Evolutionary conservation across 2,888 invertebrate genomes (phyloP).

Genomic region (Drosophila pseudotakahashii): DNA sequence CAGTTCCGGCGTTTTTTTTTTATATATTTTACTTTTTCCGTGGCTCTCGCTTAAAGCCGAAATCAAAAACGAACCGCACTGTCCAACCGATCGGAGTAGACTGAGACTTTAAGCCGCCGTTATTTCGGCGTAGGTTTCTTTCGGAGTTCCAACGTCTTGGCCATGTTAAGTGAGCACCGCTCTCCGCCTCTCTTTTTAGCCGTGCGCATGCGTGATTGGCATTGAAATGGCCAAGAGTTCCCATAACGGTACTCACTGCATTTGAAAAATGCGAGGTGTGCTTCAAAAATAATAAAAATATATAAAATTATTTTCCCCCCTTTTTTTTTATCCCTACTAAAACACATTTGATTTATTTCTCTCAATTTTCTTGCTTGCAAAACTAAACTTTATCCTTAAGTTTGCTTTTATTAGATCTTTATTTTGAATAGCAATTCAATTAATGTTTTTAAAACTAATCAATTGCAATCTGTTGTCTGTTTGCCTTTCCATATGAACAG

Average conservation of each 20-base stretch:
- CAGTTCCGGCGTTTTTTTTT: slow-evolving; percentile 49
- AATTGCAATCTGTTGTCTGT: slow-evolving; percentile 59
- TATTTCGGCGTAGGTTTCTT: slow-evolving; percentile 25
- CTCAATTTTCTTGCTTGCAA: slow-evolving; percentile 70
- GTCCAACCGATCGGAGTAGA: slow-evolving; percentile 50
- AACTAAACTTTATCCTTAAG: slow-evolving; percentile 67
- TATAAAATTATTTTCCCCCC: not conserved
- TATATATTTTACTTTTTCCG: slow-evolving; percentile 15
- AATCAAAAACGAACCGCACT: slow-evolving; percentile 40
- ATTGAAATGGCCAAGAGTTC: slow-evolving; percentile 40
- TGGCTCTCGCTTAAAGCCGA: slow-evolving; percentile 6
- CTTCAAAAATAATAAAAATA: not conserved
- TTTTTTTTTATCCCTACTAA: slow-evolving; percentile 35
- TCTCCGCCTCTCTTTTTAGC: slow-evolving; percentile 25
- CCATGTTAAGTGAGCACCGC: slow-evolving; percentile 12
- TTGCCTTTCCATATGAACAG: slow-evolving; percentile 39
- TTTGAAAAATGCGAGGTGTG: slow-evolving; percentile 34
- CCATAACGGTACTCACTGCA: slow-evolving; percentile 49
- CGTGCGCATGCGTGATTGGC: slow-evolving; percentile 52
- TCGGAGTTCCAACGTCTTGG: slow-evolving; percentile 2
- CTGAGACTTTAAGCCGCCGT: slow-evolving; percentile 53
- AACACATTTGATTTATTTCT: slow-evolving; percentile 21
- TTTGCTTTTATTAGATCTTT: slow-evolving; percentile 61
- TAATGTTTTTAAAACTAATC: slow-evolving; percentile 78
- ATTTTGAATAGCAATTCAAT: slow-evolving; percentile 70